Percentiles rank a stretch among this genome's conserved stretches.
These are phyloP conservation scores for Pterophyllum scalare DNA, from an alignment of 2,113 vertebrate species.

Conservation along the genomic window DNA sequence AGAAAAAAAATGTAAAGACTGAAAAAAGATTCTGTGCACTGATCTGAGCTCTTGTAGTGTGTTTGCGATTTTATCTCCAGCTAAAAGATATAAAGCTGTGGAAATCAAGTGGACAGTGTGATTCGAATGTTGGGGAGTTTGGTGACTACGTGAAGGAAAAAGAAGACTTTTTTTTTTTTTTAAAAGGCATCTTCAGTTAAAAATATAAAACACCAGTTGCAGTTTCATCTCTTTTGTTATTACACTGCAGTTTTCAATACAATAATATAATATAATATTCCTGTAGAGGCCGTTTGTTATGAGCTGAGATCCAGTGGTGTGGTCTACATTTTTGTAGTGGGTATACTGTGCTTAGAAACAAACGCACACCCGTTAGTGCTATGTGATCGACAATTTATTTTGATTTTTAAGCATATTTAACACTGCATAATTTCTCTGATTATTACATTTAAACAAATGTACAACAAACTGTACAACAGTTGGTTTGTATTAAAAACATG, in stretches of 20 bases:
- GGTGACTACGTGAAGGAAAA: background rate
- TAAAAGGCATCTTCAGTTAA: background rate
- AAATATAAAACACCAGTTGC: background rate
- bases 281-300: background rate
- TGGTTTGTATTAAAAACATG: too few species aligned
- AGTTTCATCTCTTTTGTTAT: background rate
- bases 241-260: background rate
- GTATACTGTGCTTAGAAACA: too few species aligned
- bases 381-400: background rate
- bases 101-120: background rate
- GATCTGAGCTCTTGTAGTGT: background rate
- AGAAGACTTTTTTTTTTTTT: background rate
- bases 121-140: background rate
- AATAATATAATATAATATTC: background rate
- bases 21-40: background rate
- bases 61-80: background rate
- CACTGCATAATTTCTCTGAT: too few species aligned
- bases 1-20: background rate
- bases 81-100: background rate
- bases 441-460: too few species aligned
- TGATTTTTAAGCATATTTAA: too few species aligned
- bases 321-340: too few species aligned
- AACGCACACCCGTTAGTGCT: too few species aligned
- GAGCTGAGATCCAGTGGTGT: too few species aligned
- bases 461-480: background rate